Evolutionary conservation across 2,888 invertebrate species (phyloP).

Genomic region (Drosophila picticornis): DNA sequence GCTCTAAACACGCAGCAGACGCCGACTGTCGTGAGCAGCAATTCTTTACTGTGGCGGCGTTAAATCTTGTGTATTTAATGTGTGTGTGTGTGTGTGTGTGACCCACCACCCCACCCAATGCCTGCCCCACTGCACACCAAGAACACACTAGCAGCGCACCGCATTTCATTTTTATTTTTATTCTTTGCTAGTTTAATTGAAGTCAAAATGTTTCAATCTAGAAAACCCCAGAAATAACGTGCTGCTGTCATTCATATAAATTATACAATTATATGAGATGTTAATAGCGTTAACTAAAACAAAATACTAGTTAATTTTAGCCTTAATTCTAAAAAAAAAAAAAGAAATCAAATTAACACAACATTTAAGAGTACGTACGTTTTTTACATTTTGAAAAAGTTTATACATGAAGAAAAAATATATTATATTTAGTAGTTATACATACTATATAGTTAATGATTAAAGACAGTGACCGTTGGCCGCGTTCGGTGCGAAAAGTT

Average conservation of each 20-base stretch:
- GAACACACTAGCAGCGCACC: constrained; percentile 29
- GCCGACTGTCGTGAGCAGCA: background rate
- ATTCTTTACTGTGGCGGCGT: constrained; percentile 9
- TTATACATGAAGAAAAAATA: constrained; percentile 59
- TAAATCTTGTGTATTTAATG: constrained; percentile 12
- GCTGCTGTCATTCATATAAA: constrained; percentile 45
- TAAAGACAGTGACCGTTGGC: constrained; percentile 44
- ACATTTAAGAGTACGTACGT: constrained; percentile 57
- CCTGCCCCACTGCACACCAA: constrained; percentile 12
- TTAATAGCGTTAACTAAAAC: constrained; percentile 37
- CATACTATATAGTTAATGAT: constrained; percentile 59
- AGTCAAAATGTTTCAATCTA: constrained; percentile 42
- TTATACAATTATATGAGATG: constrained; percentile 41
- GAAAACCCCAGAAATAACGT: constrained; percentile 27
- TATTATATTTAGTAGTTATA: constrained; percentile 60
- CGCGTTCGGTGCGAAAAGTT: constrained; percentile 39
- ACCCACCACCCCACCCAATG: constrained; percentile 9
- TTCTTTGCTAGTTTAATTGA: constrained; percentile 62
- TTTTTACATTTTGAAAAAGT: constrained; percentile 78
- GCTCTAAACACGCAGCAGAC: constrained; percentile 59
- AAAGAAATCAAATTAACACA: constrained; percentile 3
- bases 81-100: constrained; percentile 17
- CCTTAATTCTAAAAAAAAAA: constrained; percentile 30
- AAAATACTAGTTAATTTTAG: constrained; percentile 48
- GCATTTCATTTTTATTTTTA: constrained; percentile 42